Conservation (phyloP, 1,140 invertebrate genomes). For the Drosophila funebris region DNA sequence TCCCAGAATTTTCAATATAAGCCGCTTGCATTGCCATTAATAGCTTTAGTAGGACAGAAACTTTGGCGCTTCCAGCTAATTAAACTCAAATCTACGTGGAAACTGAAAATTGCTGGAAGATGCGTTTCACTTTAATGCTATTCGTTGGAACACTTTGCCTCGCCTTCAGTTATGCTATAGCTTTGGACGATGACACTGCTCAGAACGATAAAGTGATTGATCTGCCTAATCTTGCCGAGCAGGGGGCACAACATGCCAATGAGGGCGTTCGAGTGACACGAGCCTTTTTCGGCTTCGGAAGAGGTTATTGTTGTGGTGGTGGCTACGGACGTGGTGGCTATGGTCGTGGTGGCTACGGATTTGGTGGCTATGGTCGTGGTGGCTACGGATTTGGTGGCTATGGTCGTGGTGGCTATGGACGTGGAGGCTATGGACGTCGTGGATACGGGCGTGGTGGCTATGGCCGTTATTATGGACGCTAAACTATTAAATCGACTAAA, state of each 20-base stretch:
- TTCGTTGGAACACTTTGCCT: constrained; percentile 27
- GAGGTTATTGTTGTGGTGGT: constrained; percentile 11
- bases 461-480: constrained; percentile 5
- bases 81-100: neutral
- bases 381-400: neutral
- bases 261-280: constrained; percentile 8
- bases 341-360: neutral
- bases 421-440: neutral
- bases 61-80: too few relatives aligned
- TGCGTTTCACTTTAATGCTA: constrained; percentile 38
- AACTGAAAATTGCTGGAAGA: neutral
- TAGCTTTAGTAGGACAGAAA: neutral
- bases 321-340: neutral
- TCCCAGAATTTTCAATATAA: constrained; percentile 40
- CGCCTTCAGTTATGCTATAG: constrained; percentile 3
- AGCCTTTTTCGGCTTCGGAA: neutral
- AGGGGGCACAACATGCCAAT: constrained; percentile 10
- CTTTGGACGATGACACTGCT: neutral
- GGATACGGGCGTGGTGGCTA: neutral
- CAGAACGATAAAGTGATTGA: neutral
- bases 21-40: neutral
- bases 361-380: neutral
- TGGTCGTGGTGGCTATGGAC: neutral
- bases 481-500: too few relatives aligned
- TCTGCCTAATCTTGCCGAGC: constrained; percentile 1